These are phyloP conservation scores for Megaleporinus macrocephalus DNA, from an alignment of 2,113 vertebrate genomes.

Conservation along the genomic window DNA sequence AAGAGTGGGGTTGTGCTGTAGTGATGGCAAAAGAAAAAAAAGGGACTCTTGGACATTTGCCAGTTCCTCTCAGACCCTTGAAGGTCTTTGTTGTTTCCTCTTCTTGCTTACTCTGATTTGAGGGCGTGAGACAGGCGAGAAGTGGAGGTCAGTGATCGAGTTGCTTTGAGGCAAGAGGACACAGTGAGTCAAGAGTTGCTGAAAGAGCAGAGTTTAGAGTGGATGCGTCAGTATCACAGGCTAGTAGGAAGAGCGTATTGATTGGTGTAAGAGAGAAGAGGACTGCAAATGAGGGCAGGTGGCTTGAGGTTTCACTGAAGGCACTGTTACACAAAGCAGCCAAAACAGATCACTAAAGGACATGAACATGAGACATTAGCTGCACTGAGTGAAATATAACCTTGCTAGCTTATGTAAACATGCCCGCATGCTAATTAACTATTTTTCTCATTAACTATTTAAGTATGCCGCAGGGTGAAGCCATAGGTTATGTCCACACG, in stretches of 20 bases:
- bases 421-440: too few relatives aligned
- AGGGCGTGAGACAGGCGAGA: not conserved
- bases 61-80: not conserved
- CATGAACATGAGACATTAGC: not conserved
- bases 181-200: not conserved
- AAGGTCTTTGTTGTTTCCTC: not conserved
- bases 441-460: too few relatives aligned
- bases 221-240: slow-evolving; percentile 1
- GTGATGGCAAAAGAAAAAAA: not conserved
- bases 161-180: slow-evolving; percentile 16
- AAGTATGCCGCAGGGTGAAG: too few relatives aligned
- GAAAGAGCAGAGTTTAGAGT: slow-evolving; percentile 9
- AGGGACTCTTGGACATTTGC: not conserved
- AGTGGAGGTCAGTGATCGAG: not conserved
- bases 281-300: not conserved
- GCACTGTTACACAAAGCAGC: not conserved
- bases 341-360: not conserved
- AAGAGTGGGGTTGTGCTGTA: not conserved
- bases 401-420: too few relatives aligned
- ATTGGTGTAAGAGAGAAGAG: not conserved
- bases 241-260: not conserved
- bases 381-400: too few relatives aligned
- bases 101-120: slow-evolving; percentile 11
- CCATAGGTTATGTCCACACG: too few relatives aligned
- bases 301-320: not conserved